Conservation (phyloP, 2,888 invertebrate species). For the Oligia strigilis region DNA sequence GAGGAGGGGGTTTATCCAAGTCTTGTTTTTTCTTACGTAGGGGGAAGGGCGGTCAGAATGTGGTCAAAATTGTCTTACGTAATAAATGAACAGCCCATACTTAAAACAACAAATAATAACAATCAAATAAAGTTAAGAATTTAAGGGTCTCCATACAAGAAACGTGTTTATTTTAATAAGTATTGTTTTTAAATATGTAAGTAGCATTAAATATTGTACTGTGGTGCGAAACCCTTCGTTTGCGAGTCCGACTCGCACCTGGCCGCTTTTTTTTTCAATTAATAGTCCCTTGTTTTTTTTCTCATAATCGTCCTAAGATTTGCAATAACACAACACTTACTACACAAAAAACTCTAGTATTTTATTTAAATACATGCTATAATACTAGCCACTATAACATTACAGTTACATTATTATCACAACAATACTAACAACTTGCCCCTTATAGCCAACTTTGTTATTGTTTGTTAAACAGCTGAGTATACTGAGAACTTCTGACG, state of each 20-base stretch:
- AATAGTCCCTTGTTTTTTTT: neutral
- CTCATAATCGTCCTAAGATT: neutral
- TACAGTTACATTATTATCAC: neutral
- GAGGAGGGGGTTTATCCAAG: too few species aligned
- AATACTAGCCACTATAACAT: neutral
- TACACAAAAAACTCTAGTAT: neutral
- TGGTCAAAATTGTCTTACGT: too few species aligned
- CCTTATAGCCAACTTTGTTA: neutral
- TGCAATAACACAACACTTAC: neutral
- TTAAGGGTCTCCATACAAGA: neutral
- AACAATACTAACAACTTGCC: neutral
- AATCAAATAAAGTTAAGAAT: neutral
- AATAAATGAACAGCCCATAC: too few species aligned
- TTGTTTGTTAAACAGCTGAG: conserved; percentile 27
- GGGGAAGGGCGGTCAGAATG: too few species aligned
- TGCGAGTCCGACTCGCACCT: neutral
- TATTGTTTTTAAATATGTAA: neutral
- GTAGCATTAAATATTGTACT: neutral
- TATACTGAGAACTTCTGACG: neutral
- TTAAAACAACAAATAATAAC: neutral
- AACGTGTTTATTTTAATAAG: neutral
- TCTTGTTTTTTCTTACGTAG: too few species aligned
- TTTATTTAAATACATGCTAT: neutral
- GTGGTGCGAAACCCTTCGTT: neutral
- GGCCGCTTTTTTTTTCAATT: neutral